A percentile compares a stretch with the other conserved stretches of the same genome.
Evolutionary conservation across 1,140 invertebrate species (phyloP).

Genomic region (Galendromus occidentalis): DNA sequence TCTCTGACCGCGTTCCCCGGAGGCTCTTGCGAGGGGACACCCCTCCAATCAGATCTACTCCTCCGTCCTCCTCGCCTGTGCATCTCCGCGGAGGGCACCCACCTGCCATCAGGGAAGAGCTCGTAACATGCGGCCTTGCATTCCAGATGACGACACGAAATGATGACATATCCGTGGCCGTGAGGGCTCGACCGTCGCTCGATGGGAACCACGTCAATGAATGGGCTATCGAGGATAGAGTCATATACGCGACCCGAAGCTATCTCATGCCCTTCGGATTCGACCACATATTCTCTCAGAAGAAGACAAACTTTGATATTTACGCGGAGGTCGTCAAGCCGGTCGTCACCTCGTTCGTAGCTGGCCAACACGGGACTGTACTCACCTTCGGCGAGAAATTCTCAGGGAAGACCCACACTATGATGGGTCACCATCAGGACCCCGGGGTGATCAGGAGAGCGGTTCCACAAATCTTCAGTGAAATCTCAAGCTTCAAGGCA

Average conservation of each 20-base stretch:
- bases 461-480: slow-evolving; percentile 45
- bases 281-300: slow-evolving; percentile 44
- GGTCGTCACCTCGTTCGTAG: slow-evolving; percentile 45
- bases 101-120: too few species aligned
- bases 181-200: slow-evolving; percentile 42
- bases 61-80: too few species aligned
- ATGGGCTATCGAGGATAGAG: background rate
- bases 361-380: slow-evolving; percentile 68
- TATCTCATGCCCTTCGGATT: background rate
- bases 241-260: background rate
- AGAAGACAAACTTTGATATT: slow-evolving; percentile 38
- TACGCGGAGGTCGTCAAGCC: slow-evolving; percentile 46
- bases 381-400: slow-evolving; percentile 77
- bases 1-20: too few species aligned
- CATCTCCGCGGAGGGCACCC: too few species aligned
- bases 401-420: slow-evolving; percentile 44
- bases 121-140: too few species aligned
- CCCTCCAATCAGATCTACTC: too few species aligned
- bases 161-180: slow-evolving; percentile 47
- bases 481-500: too few species aligned
- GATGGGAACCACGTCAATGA: background rate
- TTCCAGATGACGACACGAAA: too few species aligned
- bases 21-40: too few species aligned
- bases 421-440: slow-evolving; percentile 44
- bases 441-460: slow-evolving; percentile 52